These are phyloP conservation scores for Theropithecus gelada DNA, from an alignment of 2,113 vertebrate species.

Conservation along the genomic window DNA sequence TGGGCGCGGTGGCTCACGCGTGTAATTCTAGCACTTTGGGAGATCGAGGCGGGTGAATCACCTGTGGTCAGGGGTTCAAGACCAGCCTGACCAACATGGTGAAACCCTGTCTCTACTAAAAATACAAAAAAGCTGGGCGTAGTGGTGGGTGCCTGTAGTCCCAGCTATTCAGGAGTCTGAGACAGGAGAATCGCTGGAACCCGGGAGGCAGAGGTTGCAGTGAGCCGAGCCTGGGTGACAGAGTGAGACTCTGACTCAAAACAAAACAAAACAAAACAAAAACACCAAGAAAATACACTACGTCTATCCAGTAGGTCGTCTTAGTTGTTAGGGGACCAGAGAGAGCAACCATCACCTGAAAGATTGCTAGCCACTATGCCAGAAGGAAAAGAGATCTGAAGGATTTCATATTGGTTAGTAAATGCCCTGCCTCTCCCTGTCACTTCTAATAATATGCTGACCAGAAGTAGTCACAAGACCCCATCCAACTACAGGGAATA, in stretches of 20 bases:
- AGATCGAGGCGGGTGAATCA: background rate
- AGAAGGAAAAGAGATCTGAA: background rate
- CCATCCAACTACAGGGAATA: background rate
- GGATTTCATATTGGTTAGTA: background rate
- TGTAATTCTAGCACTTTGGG: background rate
- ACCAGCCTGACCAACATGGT: background rate
- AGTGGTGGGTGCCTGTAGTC: background rate
- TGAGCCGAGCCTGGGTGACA: background rate
- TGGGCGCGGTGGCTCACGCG: background rate
- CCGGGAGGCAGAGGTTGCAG: too few species aligned
- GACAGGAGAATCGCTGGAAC: too few species aligned
- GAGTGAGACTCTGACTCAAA: background rate
- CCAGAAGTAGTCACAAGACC: background rate
- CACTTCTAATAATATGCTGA: background rate
- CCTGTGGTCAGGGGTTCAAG: background rate
- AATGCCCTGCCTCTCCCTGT: background rate
- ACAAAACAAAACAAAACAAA: background rate
- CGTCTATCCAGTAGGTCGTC: background rate
- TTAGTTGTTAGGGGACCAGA: background rate
- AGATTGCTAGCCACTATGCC: background rate
- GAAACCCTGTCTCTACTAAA: background rate
- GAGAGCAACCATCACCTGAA: background rate
- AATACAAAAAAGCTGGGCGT: background rate
- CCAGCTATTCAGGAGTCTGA: background rate
- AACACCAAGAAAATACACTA: background rate